Conservation (phyloP, 2,113 vertebrate genomes). For the Paradoxurus hermaphroditus region DNA sequence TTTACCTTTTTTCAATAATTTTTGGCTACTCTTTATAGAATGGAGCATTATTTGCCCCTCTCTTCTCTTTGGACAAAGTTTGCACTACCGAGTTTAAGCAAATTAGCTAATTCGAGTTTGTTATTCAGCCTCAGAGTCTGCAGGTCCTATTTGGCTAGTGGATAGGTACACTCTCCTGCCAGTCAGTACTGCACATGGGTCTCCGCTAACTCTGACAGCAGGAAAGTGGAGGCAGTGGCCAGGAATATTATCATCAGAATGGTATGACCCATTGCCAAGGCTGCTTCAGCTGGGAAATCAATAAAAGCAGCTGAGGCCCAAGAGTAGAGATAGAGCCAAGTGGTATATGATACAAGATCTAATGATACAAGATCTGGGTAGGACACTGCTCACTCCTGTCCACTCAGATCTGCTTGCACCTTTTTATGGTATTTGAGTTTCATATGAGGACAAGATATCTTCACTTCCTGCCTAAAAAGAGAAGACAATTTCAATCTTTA, state of each 20-base stretch:
- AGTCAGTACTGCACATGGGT: not conserved
- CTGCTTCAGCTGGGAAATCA: not conserved
- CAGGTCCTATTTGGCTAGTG: not conserved
- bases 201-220: not conserved
- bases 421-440: not conserved
- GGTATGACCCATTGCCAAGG: not conserved
- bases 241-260: not conserved
- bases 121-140: not conserved
- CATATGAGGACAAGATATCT: not conserved
- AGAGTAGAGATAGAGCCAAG: not conserved
- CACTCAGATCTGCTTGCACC: not conserved
- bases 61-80: not conserved
- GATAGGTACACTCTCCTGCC: accelerated
- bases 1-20: not conserved
- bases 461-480: not conserved
- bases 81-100: not conserved
- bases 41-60: too few species aligned
- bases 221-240: not conserved
- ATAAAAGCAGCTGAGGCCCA: not conserved
- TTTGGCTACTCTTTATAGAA: not conserved
- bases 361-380: accelerated
- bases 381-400: too few species aligned
- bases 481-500: not conserved
- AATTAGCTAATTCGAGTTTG: not conserved
- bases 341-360: too few species aligned